Conservation (phyloP, 2,888 invertebrate species). For the Drosophila histrio region DNA sequence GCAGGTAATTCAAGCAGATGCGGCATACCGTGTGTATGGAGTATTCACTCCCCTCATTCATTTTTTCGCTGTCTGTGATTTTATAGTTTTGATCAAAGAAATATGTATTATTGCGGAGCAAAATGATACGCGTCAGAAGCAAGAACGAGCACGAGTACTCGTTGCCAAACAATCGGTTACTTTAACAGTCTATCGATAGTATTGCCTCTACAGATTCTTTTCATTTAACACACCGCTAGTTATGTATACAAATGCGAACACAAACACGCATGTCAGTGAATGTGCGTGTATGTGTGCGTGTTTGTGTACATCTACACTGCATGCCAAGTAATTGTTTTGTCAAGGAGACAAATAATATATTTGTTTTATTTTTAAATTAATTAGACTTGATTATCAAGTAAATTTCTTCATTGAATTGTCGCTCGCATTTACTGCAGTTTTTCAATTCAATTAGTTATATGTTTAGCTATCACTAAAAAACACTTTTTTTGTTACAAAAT, state of each 20-base stretch:
- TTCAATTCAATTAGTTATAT: too few relatives aligned
- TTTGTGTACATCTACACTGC: too few relatives aligned
- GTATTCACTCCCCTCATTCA: conserved; percentile 52
- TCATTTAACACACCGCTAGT: background rate
- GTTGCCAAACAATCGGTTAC: conserved; percentile 18
- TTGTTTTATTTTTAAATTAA: too few relatives aligned
- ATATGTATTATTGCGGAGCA: conserved; percentile 20
- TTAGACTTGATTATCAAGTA: too few relatives aligned
- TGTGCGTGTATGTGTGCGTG: background rate
- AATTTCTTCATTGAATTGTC: too few relatives aligned
- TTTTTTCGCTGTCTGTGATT: conserved; percentile 34
- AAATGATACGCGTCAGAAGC: conserved; percentile 37
- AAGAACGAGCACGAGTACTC: conserved; percentile 12
- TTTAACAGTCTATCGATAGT: conserved; percentile 17
- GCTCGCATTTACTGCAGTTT: too few relatives aligned
- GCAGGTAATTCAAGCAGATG: conserved; percentile 76
- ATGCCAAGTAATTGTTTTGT: too few relatives aligned
- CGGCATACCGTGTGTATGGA: conserved; percentile 80
- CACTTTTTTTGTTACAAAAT: too few relatives aligned
- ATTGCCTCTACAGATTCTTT: background rate
- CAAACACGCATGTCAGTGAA: background rate
- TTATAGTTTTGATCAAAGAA: conserved; percentile 14
- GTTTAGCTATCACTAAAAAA: too few relatives aligned
- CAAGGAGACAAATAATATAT: too few relatives aligned
- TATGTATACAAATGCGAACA: background rate